Percentiles rank a stretch among this genome's conserved stretches.
Evolutionary conservation across 2,888 invertebrate species (phyloP).

Genomic region (Chorisops tibialis): DNA sequence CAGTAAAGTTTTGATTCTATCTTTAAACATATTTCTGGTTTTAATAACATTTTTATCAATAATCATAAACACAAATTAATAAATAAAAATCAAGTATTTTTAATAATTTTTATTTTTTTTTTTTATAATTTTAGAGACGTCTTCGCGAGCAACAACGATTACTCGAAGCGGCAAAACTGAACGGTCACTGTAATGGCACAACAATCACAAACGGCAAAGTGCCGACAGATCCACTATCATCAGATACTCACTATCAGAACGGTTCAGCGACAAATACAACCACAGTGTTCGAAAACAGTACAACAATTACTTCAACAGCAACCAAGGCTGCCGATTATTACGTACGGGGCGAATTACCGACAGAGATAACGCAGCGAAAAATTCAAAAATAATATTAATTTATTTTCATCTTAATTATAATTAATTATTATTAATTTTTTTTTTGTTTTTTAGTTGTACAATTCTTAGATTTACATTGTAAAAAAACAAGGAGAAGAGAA

Average conservation of each 20-base stretch:
- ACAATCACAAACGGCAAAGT: conserved; percentile 25
- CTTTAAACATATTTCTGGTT: too few relatives aligned
- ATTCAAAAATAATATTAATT: conserved; percentile 51
- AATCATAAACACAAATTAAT: too few relatives aligned
- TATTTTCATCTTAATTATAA: conserved; percentile 30
- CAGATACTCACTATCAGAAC: conserved; percentile 36
- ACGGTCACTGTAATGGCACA: conserved; percentile 31
- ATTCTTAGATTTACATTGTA: conserved; percentile 33
- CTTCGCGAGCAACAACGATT: neutral
- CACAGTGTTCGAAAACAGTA: conserved; percentile 33
- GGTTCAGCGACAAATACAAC: conserved; percentile 36
- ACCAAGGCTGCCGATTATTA: conserved; percentile 37
- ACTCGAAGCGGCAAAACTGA: conserved; percentile 1
- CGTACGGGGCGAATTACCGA: conserved; percentile 38
- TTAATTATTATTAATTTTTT: conserved; percentile 27
- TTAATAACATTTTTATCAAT: too few relatives aligned
- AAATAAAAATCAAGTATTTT: too few relatives aligned
- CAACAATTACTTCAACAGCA: conserved; percentile 27
- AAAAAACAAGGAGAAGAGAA: conserved; percentile 28
- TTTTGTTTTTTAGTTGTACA: conserved; percentile 33
- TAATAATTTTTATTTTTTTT: too few relatives aligned
- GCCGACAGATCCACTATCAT: neutral
- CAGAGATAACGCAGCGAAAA: conserved; percentile 49
- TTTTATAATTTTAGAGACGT: conserved; percentile 19
- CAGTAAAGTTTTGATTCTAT: too few relatives aligned